Conservation (phyloP, 37 sponge, comb jelly and placozoan genomes). For the Aphrocallistes beatrix region DNA sequence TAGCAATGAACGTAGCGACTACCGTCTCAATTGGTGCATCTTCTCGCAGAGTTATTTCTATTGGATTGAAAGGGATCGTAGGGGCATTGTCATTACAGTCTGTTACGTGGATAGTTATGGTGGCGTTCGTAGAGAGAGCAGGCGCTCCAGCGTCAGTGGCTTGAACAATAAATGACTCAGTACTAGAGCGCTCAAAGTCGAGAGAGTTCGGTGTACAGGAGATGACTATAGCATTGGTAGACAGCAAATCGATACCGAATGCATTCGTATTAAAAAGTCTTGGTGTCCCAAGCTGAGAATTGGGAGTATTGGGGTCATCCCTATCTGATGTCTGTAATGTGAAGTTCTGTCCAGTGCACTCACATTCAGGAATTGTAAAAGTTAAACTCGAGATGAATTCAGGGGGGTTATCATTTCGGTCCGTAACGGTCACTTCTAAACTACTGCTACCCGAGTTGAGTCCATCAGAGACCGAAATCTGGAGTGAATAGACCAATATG, state of each 20-base stretch:
- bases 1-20: not conserved
- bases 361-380: slow-evolving; percentile 21
- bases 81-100: not conserved
- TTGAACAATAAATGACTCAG: not conserved
- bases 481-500: not conserved
- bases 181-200: not conserved
- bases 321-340: not conserved
- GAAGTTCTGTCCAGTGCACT: not conserved
- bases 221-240: not conserved
- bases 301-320: not conserved
- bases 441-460: not conserved
- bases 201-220: not conserved
- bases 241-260: not conserved
- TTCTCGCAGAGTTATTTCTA: not conserved
- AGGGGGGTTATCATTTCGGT: slow-evolving; percentile 56
- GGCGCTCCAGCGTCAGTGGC: not conserved
- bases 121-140: not conserved
- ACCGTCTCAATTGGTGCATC: not conserved
- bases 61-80: not conserved
- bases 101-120: not conserved
- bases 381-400: slow-evolving; percentile 20
- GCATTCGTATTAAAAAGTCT: not conserved
- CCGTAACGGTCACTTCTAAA: slow-evolving; percentile 21
- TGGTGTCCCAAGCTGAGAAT: not conserved
- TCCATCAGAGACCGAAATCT: not conserved